A percentile compares a stretch with the other conserved stretches of the same genome.
Conservation (phyloP, 2,797 vertebrate species). For the Naso thynnoides region DNA sequence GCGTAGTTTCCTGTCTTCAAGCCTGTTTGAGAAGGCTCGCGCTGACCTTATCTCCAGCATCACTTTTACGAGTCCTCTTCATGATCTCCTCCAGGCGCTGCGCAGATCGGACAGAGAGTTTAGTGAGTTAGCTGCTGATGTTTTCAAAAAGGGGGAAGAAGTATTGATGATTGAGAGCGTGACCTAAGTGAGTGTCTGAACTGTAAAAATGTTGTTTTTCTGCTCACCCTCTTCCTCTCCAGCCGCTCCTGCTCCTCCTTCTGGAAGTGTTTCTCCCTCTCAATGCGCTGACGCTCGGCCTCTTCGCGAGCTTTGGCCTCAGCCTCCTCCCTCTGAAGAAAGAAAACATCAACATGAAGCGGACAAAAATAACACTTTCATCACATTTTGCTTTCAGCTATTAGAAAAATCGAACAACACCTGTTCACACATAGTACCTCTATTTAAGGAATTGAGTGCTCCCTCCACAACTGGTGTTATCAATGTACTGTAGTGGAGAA, state of each 20-base stretch:
- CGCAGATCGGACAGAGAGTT: slow-evolving; percentile 37
- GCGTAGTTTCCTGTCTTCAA: not conserved
- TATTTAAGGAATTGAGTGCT: too few relatives aligned
- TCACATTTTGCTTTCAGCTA: too few relatives aligned
- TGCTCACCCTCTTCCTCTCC: slow-evolving; percentile 92
- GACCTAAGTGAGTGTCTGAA: slow-evolving; percentile 13
- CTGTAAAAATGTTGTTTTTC: not conserved
- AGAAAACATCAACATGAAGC: not conserved
- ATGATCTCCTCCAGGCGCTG: slow-evolving; percentile 98
- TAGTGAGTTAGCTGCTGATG: not conserved
- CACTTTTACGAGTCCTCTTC: slow-evolving; percentile 96
- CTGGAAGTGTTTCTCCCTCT: slow-evolving; percentile 97
- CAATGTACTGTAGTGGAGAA: not conserved
- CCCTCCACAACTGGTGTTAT: not conserved
- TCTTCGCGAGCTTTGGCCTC: slow-evolving; percentile 90
- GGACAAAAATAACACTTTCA: too few relatives aligned
- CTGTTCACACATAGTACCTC: too few relatives aligned
- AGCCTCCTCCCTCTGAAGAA: slow-evolving; percentile 89
- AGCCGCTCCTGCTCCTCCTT: slow-evolving; percentile 94
- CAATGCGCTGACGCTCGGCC: slow-evolving; percentile 91
- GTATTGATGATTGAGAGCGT: not conserved
- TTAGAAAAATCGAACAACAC: too few relatives aligned
- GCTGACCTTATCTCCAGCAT: slow-evolving; percentile 89
- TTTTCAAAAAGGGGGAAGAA: not conserved
- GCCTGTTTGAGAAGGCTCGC: not conserved